Percentiles rank a stretch among this genome's conserved stretches.
Conservation (phyloP, 2,888 invertebrate species). For the Aleiodes leptofemur region DNA sequence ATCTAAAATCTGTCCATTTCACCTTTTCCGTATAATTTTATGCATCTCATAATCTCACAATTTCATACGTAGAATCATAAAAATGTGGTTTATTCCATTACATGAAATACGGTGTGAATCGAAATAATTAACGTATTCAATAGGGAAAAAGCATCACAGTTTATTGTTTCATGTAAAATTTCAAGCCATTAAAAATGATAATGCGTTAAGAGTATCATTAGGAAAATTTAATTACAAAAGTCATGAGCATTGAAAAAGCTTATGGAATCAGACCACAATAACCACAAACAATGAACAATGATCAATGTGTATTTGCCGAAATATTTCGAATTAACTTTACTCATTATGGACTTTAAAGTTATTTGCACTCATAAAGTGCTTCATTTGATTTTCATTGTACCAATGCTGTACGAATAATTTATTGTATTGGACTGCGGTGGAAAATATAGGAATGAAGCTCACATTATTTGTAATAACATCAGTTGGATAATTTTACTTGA, state of each 20-base stretch:
- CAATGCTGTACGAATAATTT: slow-evolving; percentile 16
- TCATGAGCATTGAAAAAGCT: slow-evolving; percentile 20
- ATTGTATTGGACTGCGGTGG: not conserved
- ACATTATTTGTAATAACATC: too few relatives aligned
- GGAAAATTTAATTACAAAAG: not conserved
- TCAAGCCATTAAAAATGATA: not conserved
- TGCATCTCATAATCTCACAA: not conserved
- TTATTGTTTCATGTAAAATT: slow-evolving; percentile 9
- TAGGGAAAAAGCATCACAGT: not conserved
- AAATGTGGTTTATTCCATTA: not conserved
- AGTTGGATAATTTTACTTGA: too few relatives aligned
- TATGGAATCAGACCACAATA: slow-evolving; percentile 20
- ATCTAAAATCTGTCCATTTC: too few relatives aligned
- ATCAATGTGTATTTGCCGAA: not conserved
- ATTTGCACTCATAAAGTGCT: slow-evolving; percentile 24
- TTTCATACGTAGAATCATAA: slow-evolving; percentile 13
- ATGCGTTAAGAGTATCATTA: not conserved
- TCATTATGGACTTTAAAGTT: slow-evolving; percentile 12
- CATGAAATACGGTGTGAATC: not conserved
- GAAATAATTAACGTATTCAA: slow-evolving; percentile 13
- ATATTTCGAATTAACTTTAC: slow-evolving; percentile 32
- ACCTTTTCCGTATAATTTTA: too few relatives aligned
- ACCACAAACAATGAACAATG: not conserved
- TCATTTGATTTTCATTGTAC: not conserved
- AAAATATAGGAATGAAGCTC: not conserved